Base-by-base conservation (phyloP, 2,888 invertebrate species). In the Spodoptera picta region DNA sequence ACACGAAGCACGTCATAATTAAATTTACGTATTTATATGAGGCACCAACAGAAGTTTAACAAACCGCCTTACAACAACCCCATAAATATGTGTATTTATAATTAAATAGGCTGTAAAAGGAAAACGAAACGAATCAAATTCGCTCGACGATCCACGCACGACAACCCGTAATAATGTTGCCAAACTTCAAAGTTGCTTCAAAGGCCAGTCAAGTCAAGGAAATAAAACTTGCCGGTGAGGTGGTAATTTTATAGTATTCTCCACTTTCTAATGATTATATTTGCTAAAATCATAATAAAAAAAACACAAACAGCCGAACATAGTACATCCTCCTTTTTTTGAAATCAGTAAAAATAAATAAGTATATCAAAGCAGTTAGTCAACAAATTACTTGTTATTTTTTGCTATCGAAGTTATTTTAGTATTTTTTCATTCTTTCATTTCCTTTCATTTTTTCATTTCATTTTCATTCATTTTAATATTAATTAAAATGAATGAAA, bases 1-100 rank as follows among this genome's bases (percentile, higher is more conserved):
- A 86, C 85, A 84, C 86, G 85, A 73, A 81, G 81, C 80, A 73
- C 82, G 77, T 82, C 91, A 92, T 92, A 69, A 77, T 89, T 74
- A 65, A 57, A 53, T 68, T 65, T 59, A 49, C 49, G 67, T 73
- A 52, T 66, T 55, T 41, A 52, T 48, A 49, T 27, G 42, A 55
- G 46, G 27, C 48, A 51, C 36, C 27, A 51, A 44, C 23, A 66
- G 27, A 48, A 66, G 59, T 56, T 47, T 50, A 53, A 58, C 48
- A 44, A 57, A 69, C 69, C 54, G 58, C 63, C 53, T 27, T 51
- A 48, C 23, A 47, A 59, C 52, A 73, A 56, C 70, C 58, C 58
- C 54, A 63, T 76, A 79, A 75, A 81, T 71, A 79, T 76, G 71
- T 74, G 77, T 81, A 76, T 75, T 82, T 64, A 62, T 14, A 72